Evolutionary conservation across 2,113 vertebrate species (phyloP).

Genomic region (Nerophis ophidion): DNA sequence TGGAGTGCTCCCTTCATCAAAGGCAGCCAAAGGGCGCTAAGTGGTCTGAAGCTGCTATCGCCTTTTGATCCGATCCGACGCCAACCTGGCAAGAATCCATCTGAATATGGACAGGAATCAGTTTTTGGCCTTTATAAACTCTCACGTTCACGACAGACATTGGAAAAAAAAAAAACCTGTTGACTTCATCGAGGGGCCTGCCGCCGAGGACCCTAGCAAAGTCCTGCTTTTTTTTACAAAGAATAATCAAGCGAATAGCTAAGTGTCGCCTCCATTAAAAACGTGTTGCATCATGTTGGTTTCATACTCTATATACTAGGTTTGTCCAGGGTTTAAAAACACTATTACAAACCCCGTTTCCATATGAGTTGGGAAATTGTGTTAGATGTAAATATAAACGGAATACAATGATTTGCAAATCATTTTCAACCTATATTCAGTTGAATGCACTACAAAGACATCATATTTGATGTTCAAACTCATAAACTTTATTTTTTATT

Average conservation of each 20-base stretch:
- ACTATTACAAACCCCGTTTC: too few relatives aligned
- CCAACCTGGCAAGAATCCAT: slow-evolving; percentile 52
- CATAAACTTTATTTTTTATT: too few relatives aligned
- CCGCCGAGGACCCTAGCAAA: slow-evolving; percentile 57
- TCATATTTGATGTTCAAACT: too few relatives aligned
- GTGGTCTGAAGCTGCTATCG: slow-evolving; percentile 60
- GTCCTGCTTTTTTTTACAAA: slow-evolving; percentile 32
- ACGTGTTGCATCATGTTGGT: neutral
- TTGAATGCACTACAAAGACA: too few relatives aligned
- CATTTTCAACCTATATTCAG: too few relatives aligned
- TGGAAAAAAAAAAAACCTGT: slow-evolving; percentile 13
- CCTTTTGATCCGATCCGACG: slow-evolving; percentile 74
- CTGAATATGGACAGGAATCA: slow-evolving; percentile 62
- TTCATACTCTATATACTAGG: too few relatives aligned
- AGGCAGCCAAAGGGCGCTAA: slow-evolving; percentile 70
- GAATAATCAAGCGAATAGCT: slow-evolving; percentile 44
- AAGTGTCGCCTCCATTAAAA: slow-evolving; percentile 42
- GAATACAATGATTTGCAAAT: too few relatives aligned
- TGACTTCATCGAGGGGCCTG: slow-evolving; percentile 36
- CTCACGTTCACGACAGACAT: slow-evolving; percentile 28
- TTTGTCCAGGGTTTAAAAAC: too few relatives aligned
- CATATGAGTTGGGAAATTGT: too few relatives aligned
- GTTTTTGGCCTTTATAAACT: slow-evolving; percentile 55
- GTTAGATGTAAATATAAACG: too few relatives aligned
- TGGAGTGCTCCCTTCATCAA: slow-evolving; percentile 75